Percentiles rank a stretch among this genome's conserved stretches.
These are phyloP conservation scores for Loris lydekkerianus DNA, from an alignment of 2,797 vertebrate species.

Conservation along the genomic window DNA sequence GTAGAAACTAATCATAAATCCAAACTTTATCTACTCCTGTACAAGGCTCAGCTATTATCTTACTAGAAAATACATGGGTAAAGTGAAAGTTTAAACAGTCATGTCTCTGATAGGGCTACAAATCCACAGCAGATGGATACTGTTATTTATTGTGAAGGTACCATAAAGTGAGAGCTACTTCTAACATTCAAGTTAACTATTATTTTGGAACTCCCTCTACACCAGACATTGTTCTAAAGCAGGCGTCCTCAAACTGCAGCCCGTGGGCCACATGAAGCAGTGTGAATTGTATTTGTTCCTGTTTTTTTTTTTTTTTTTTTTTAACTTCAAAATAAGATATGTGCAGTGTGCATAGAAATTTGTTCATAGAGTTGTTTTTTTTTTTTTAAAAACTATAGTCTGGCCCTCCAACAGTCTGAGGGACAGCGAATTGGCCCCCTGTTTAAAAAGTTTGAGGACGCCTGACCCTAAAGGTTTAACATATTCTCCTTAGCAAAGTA, in stretches of 20 bases:
- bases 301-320: too few relatives aligned
- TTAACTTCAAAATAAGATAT: too few relatives aligned
- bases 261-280: too few relatives aligned
- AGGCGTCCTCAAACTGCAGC: too few relatives aligned
- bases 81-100: not conserved
- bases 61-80: conserved; percentile 1
- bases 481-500: too few relatives aligned
- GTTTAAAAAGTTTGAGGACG: too few relatives aligned
- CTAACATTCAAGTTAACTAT: not conserved
- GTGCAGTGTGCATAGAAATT: too few relatives aligned
- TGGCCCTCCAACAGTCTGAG: too few relatives aligned
- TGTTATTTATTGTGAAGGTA: not conserved
- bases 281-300: too few relatives aligned
- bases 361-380: too few relatives aligned
- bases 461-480: not conserved
- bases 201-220: not conserved
- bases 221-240: not conserved
- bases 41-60: not conserved
- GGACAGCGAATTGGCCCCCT: too few relatives aligned
- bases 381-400: too few relatives aligned
- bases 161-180: not conserved
- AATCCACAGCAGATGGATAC: not conserved
- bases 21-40: not conserved
- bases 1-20: not conserved
- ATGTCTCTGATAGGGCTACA: not conserved